Conservation (phyloP, 1,140 invertebrate genomes). For the Microplitis mediator region DNA sequence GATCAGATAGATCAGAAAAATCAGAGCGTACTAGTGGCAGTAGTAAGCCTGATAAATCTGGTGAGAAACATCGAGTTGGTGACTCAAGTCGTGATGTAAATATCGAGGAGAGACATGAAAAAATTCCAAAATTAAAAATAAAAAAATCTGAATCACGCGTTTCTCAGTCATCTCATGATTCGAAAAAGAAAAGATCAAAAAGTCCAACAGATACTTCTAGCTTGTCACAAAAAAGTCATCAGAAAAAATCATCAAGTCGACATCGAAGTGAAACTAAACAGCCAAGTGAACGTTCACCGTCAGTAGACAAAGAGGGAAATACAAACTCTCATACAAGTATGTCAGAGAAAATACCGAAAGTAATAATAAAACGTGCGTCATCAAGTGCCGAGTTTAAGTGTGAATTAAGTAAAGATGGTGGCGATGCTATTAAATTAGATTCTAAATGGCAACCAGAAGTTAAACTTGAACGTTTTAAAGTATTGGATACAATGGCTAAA, state of each 20-base stretch:
- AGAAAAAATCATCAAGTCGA: constrained; percentile 26
- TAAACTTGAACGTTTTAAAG: constrained; percentile 50
- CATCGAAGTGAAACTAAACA: not conserved
- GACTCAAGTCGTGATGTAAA: not conserved
- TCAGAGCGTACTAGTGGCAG: not conserved
- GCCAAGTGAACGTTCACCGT: constrained; percentile 12
- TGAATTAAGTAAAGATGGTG: constrained; percentile 53
- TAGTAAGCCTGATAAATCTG: not conserved
- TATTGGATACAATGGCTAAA: constrained; percentile 55
- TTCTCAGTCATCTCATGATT: constrained; percentile 14
- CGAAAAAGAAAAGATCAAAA: constrained; percentile 35
- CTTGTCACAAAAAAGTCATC: constrained; percentile 17
- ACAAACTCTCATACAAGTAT: constrained; percentile 23
- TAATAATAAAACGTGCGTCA: constrained; percentile 58
- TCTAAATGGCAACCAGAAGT: constrained; percentile 56
- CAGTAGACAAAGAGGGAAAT: constrained; percentile 19
- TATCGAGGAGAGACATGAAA: constrained; percentile 26
- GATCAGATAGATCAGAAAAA: constrained; percentile 1
- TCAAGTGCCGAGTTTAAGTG: constrained; percentile 58
- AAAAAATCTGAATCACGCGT: constrained; percentile 34
- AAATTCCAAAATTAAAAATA: constrained; percentile 48
- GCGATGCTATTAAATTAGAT: constrained; percentile 37
- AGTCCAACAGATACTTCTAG: constrained; percentile 18
- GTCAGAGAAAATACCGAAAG: constrained; percentile 55
- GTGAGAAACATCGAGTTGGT: not conserved